Conservation (phyloP, 2,888 invertebrate genomes). For the Lithophane leautieri region DNA sequence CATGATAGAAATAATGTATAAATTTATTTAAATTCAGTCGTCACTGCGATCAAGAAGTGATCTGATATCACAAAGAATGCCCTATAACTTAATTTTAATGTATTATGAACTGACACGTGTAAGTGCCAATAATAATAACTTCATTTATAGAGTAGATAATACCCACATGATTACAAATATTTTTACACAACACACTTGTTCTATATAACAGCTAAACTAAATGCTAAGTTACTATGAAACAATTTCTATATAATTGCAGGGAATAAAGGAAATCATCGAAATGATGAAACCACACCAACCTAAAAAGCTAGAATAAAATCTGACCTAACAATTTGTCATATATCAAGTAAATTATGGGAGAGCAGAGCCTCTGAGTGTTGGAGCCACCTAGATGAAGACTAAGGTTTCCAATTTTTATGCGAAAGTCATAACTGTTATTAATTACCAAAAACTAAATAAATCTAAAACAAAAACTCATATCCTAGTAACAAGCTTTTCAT, state of each 20-base stretch:
- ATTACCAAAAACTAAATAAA: neutral
- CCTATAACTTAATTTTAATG: constrained; percentile 38
- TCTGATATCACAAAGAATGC: constrained; percentile 26
- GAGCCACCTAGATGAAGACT: too few species aligned
- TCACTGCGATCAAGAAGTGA: constrained; percentile 21
- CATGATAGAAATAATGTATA: constrained; percentile 24
- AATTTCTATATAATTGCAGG: neutral
- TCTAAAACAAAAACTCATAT: neutral
- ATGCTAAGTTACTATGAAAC: neutral
- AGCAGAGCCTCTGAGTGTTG: too few species aligned
- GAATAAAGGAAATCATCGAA: neutral
- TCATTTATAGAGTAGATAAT: constrained; percentile 35
- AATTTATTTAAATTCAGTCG: constrained; percentile 32
- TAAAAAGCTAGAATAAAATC: neutral
- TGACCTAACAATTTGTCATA: neutral
- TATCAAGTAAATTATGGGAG: neutral
- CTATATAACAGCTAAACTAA: too few species aligned
- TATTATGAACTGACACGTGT: constrained; percentile 27
- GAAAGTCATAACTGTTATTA: neutral
- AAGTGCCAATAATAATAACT: constrained; percentile 35
- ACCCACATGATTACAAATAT: neutral
- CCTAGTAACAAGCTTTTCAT: neutral
- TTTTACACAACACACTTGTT: neutral
- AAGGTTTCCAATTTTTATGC: neutral
- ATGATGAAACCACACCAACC: neutral